Percentiles rank a stretch among this genome's conserved stretches.
phyloP scores from a whole-genome alignment of 1,140 invertebrate genomes.

The Gryllus bimaculatus region DNA sequence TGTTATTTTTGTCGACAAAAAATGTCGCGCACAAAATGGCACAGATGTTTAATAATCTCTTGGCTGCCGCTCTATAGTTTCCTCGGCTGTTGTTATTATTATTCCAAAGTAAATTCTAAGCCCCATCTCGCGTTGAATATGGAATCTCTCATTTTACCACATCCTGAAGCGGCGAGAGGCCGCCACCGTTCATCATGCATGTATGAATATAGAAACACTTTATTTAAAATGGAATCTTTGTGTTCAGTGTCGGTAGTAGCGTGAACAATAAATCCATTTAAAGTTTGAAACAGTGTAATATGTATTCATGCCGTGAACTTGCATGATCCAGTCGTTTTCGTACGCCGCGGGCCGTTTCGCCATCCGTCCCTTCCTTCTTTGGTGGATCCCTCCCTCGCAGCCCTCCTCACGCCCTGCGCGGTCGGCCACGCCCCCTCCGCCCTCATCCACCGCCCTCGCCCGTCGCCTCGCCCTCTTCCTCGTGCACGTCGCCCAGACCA shows the following conservation, averaged over 20 bases:
- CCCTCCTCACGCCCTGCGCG: not conserved
- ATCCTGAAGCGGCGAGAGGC: not conserved
- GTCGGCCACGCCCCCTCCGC: too few species aligned
- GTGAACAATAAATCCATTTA: conserved; percentile 20
- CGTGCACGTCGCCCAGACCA: too few species aligned
- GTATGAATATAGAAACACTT: conserved; percentile 13
- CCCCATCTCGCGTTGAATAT: not conserved
- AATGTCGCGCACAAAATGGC: not conserved
- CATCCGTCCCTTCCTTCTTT: not conserved
- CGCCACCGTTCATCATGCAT: not conserved
- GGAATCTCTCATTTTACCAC: not conserved
- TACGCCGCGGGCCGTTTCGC: not conserved
- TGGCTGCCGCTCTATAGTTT: not conserved
- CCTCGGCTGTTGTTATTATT: not conserved
- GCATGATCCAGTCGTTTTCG: conserved; percentile 11
- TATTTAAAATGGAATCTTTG: conserved; percentile 13
- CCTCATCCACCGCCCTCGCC: too few species aligned
- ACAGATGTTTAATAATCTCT: not conserved
- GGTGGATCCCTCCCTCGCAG: not conserved
- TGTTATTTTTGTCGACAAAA: not conserved
- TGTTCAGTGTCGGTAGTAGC: conserved; percentile 10
- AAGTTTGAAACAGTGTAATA: conserved; percentile 19
- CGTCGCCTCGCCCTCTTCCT: too few species aligned
- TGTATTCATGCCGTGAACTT: conserved; percentile 14
- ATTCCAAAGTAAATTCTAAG: conserved; percentile 2